Base-by-base conservation (phyloP, 53 echinoderm and acorn worm species). In the Paracentrotus lividus region DNA sequence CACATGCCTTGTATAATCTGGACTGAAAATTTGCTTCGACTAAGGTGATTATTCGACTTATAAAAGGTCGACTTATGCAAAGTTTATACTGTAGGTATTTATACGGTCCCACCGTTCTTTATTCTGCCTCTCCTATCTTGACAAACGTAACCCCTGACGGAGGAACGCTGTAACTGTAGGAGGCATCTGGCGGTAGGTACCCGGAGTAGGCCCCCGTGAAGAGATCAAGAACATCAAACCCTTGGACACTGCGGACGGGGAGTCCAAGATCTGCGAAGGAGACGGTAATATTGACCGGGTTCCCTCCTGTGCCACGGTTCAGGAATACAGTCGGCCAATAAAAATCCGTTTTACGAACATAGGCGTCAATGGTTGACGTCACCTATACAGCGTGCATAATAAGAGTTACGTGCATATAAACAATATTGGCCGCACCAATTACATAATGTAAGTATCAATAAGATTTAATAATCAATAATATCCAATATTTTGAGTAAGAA, bases 151-250 rank as follows among this genome's bases (percentile, higher is more conserved):
- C 94, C 18, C 94, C 94, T 29, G 51, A 64, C 24, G 85, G 94
- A 4, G 88, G 77, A 33, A 95, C 93, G 26, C 78, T 84, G 88
- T 92, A 87, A 45, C 64, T 86, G 66, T 94, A 93, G 4, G 57
- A 64, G 21, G 94, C 84, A 87, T 86, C 86, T 32, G 92, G 92
- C 69, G 85, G 61, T 23, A 95, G 93, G 88, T 93, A 93, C 1
- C 94, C 88, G 13, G 92, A 94, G 75, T 96, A 96, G 26, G 92
- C 90, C 59, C 94, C 94, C 12, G 94, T 93, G 78, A 89, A 96
- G 21, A 96, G 67, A 36, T 96, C 93, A 24, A 93, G 59, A 13
- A 93, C 96, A 85, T 96, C 96, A 52, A 96, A 96, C n/a, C 96
- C 96, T 34, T 88, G 32, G 24, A 94, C 89, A 23, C 93, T 84